These are phyloP conservation scores for Beroe forskalii DNA, from an alignment of 37 sponge, comb jelly and placozoan genomes.

Conservation along the genomic window DNA sequence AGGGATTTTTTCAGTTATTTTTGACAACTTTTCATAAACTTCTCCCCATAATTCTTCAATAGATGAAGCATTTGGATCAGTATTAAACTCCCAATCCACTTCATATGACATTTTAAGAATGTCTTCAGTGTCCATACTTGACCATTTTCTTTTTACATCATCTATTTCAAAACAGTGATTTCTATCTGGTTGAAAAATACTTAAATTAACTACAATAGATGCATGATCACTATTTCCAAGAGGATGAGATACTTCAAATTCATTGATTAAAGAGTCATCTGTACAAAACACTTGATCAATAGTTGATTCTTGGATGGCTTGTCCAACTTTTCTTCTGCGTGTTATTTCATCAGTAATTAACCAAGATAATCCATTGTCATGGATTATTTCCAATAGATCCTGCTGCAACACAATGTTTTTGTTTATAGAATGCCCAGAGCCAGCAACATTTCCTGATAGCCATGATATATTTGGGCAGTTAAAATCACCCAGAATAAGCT, in stretches of 20 bases:
- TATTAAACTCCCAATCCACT: not conserved
- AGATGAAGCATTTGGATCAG: not conserved
- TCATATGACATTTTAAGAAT: not conserved
- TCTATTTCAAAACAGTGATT: not conserved
- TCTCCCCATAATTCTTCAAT: not conserved
- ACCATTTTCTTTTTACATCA: conserved; percentile 11
- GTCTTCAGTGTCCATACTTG: not conserved
- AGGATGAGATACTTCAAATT: not conserved
- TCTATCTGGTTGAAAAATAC: not conserved
- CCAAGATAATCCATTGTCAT: not conserved
- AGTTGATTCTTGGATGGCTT: not conserved
- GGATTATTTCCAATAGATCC: not conserved
- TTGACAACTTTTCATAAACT: not conserved
- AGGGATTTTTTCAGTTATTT: not conserved
- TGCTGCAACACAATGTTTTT: not conserved
- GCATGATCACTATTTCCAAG: not conserved
- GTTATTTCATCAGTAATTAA: not conserved
- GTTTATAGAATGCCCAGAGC: not conserved
- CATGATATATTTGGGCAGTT: not conserved
- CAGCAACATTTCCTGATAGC: not conserved
- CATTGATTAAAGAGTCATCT: not conserved
- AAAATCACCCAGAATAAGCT: not conserved
- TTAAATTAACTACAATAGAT: not conserved
- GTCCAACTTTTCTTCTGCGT: not conserved
- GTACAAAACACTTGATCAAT: not conserved